phyloP scores from a whole-genome alignment of 2,888 invertebrate genomes.

The Eilema sororculum region DNA sequence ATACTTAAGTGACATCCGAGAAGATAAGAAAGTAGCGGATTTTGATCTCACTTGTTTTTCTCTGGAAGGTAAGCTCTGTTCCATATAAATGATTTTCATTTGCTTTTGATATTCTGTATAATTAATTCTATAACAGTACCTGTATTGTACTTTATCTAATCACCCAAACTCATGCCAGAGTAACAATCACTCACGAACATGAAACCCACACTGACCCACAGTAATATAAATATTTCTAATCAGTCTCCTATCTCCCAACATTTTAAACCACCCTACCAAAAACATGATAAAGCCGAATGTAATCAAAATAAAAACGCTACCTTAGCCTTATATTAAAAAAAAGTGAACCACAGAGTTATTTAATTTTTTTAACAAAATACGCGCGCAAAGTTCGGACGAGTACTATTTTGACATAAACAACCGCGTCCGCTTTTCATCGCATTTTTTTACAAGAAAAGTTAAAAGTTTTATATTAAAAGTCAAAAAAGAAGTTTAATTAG shows the following conservation, averaged over 20 bases:
- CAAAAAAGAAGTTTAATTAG: slow-evolving; percentile 81
- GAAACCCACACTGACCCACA: not conserved
- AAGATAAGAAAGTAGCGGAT: not conserved
- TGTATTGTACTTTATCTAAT: not conserved
- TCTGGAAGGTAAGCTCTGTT: not conserved
- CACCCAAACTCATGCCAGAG: not conserved
- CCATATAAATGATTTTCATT: not conserved
- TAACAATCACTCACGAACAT: not conserved
- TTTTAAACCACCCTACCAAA: not conserved
- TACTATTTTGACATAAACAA: slow-evolving; percentile 50
- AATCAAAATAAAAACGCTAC: slow-evolving; percentile 17
- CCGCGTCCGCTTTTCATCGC: slow-evolving; percentile 37
- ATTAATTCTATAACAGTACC: not conserved
- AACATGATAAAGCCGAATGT: slow-evolving; percentile 6
- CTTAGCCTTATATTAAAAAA: slow-evolving; percentile 16
- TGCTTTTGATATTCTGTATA: not conserved
- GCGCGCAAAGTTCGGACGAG: slow-evolving; percentile 38
- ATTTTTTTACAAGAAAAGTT: slow-evolving; percentile 62
- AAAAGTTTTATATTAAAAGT: slow-evolving; percentile 82
- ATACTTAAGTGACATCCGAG: too few relatives aligned
- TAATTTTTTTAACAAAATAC: slow-evolving; percentile 23
- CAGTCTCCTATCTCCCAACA: not conserved
- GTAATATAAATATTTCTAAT: slow-evolving; percentile 1
- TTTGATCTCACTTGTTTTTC: not conserved
- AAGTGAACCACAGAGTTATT: slow-evolving; percentile 18